phyloP scores from a whole-genome alignment of 2,113 vertebrate genomes.

The Eclectus roratus region DNA sequence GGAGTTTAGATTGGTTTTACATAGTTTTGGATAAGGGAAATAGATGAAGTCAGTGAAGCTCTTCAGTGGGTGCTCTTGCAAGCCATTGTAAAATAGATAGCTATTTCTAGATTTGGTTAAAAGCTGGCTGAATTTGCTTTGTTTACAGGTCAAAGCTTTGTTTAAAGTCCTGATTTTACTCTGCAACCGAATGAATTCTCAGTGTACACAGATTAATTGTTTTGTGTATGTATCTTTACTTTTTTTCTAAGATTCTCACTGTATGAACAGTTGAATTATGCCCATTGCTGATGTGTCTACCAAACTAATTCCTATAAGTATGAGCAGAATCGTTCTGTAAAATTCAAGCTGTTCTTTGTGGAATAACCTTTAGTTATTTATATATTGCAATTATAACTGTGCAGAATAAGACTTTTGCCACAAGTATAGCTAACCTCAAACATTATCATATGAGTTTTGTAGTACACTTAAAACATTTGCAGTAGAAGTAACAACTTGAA shows the following conservation, averaged over 20 bases:
- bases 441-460: constrained; percentile 35
- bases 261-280: constrained; percentile 77
- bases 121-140: constrained; percentile 77
- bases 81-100: constrained; percentile 77
- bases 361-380: constrained; percentile 76
- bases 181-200: constrained; percentile 79
- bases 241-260: constrained; percentile 75
- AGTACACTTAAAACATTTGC: constrained; percentile 38
- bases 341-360: constrained; percentile 76
- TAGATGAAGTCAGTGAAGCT: constrained; percentile 67
- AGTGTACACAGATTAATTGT: constrained; percentile 78
- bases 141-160: constrained; percentile 80
- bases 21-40: constrained; percentile 67
- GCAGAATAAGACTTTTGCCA: constrained; percentile 80
- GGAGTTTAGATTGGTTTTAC: constrained; percentile 71
- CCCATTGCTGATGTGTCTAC: constrained; percentile 76
- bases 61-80: constrained; percentile 69
- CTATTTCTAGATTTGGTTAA: constrained; percentile 76
- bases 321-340: constrained; percentile 76
- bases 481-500: constrained; percentile 58
- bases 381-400: constrained; percentile 76
- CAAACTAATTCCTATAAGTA: constrained; percentile 74
- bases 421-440: constrained; percentile 70
- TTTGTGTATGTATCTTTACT: constrained; percentile 78
- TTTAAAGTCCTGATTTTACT: constrained; percentile 78